A percentile compares a stretch with the other conserved stretches of the same genome.
These are phyloP conservation scores for Elmis aenea DNA, from an alignment of 2,888 invertebrate species.

Conservation along the genomic window DNA sequence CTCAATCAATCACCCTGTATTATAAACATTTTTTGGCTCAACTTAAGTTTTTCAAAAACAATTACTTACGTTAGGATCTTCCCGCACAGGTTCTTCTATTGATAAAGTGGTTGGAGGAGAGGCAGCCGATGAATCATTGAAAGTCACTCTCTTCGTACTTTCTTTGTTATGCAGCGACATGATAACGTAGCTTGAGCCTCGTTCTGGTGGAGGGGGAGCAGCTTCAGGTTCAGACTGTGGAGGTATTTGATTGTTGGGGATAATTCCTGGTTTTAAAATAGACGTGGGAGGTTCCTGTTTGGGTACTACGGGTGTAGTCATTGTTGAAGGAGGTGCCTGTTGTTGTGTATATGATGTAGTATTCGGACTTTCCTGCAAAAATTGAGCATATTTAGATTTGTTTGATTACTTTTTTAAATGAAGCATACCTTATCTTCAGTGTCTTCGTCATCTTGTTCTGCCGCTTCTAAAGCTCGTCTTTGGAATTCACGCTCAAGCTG, in stretches of 20 bases:
- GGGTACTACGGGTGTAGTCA: slow-evolving; percentile 37
- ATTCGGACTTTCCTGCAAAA: slow-evolving; percentile 39
- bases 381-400: slow-evolving; percentile 2
- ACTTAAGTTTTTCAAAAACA: too few relatives aligned
- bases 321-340: slow-evolving; percentile 39
- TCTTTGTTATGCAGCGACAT: slow-evolving; percentile 60
- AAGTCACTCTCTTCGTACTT: slow-evolving; percentile 45
- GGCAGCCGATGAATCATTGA: slow-evolving; percentile 39
- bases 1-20: too few relatives aligned
- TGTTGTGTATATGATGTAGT: slow-evolving; percentile 31
- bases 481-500: slow-evolving; percentile 93
- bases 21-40: too few relatives aligned
- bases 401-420: slow-evolving; percentile 3
- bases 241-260: slow-evolving; percentile 25
- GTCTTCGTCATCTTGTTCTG: slow-evolving; percentile 65
- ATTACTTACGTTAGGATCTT: slow-evolving; percentile 76
- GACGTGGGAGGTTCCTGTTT: slow-evolving; percentile 41
- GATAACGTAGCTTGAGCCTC: slow-evolving; percentile 82
- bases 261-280: slow-evolving; percentile 45
- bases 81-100: slow-evolving; percentile 44
- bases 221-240: slow-evolving; percentile 33
- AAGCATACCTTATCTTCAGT: slow-evolving; percentile 60
- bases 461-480: slow-evolving; percentile 76
- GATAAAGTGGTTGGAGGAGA: slow-evolving; percentile 33
- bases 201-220: slow-evolving; percentile 77